These are phyloP conservation scores for Aplysina aerophoba DNA, from an alignment of 37 sponge, comb jelly and placozoan genomes.

Conservation along the genomic window DNA sequence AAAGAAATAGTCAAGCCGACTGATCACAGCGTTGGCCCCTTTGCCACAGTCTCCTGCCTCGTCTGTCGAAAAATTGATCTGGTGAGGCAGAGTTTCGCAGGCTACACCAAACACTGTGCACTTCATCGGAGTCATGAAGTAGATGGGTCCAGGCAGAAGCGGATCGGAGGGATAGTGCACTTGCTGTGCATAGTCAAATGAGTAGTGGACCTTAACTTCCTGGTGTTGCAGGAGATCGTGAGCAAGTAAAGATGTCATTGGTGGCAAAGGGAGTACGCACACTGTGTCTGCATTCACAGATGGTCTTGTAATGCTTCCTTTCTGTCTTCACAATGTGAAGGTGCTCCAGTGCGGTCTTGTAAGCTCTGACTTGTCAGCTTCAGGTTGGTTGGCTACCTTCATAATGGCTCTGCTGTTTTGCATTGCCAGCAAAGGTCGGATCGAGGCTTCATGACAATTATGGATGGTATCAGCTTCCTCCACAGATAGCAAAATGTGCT, in stretches of 20 bases:
- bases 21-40: slow-evolving; percentile 1
- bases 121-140: slow-evolving; percentile 68
- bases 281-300: neutral
- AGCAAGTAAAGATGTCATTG: neutral
- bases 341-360: slow-evolving; percentile 38
- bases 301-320: slow-evolving; percentile 25
- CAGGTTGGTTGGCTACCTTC: slow-evolving; percentile 43
- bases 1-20: slow-evolving; percentile 3
- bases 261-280: slow-evolving; percentile 11
- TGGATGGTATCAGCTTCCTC: slow-evolving; percentile 45
- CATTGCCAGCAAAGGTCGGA: slow-evolving; percentile 70
- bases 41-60: slow-evolving; percentile 30
- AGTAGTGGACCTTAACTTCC: slow-evolving; percentile 48
- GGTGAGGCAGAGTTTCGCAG: slow-evolving; percentile 68
- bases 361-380: slow-evolving; percentile 37
- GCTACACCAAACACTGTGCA: slow-evolving; percentile 67
- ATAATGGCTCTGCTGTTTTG: slow-evolving; percentile 47
- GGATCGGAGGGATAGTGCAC: slow-evolving; percentile 65
- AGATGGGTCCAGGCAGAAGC: slow-evolving; percentile 68
- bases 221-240: neutral
- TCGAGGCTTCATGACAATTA: slow-evolving; percentile 54
- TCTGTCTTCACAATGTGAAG: slow-evolving; percentile 31
- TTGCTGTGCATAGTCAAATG: slow-evolving; percentile 63
- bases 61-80: slow-evolving; percentile 32
- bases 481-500: slow-evolving; percentile 50